Conservation (phyloP, 2,797 vertebrate genomes). For the Potorous gilbertii region DNA sequence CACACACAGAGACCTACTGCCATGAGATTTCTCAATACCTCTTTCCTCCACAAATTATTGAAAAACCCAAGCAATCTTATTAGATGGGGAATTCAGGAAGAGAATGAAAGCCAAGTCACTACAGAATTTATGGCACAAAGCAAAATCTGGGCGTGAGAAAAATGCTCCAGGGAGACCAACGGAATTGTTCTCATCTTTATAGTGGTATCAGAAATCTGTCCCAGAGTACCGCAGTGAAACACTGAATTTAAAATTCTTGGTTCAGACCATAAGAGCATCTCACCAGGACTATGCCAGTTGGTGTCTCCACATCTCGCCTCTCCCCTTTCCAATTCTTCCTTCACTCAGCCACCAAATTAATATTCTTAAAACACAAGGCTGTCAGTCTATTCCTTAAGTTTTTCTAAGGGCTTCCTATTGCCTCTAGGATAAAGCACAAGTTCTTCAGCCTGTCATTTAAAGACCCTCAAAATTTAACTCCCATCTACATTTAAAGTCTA, state of each 20-base stretch:
- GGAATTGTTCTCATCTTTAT: constrained; percentile 16
- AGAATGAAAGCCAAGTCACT: constrained; percentile 37
- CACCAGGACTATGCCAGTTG: neutral
- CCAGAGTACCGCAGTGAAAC: constrained; percentile 48
- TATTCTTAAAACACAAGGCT: neutral
- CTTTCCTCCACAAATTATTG: neutral
- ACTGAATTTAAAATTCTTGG: constrained; percentile 45
- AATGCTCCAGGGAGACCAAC: constrained; percentile 19
- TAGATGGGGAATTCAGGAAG: constrained; percentile 19
- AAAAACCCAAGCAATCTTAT: neutral
- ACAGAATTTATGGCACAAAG: constrained; percentile 1
- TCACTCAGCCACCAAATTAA: neutral
- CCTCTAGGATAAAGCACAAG: neutral
- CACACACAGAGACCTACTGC: constrained; percentile 1
- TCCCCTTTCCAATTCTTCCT: neutral
- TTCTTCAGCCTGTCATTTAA: neutral
- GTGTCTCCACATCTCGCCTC: neutral
- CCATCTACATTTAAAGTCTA: neutral
- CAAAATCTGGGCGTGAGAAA: constrained; percentile 64
- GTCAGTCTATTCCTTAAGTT: neutral
- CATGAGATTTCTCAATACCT: constrained; percentile 30
- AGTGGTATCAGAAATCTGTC: constrained; percentile 43
- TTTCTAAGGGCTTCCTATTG: neutral
- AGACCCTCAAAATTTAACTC: neutral
- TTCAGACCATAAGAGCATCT: constrained; percentile 18